Evolutionary conservation across 2,797 vertebrate genomes (phyloP).

Genomic region (Microcaecilia unicolor): DNA sequence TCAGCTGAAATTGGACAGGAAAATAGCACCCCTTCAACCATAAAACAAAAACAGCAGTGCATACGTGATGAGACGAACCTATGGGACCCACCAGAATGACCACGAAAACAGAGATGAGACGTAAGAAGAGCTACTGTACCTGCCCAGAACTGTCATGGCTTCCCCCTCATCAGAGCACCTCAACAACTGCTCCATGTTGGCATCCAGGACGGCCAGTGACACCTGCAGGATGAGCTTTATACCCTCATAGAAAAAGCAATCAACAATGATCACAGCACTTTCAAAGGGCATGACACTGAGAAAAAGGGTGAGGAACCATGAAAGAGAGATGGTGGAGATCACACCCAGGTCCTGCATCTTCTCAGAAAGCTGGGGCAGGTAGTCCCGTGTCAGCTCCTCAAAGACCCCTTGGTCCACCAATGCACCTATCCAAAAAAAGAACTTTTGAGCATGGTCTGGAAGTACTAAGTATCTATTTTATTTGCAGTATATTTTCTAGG

Average conservation of each 20-base stretch:
- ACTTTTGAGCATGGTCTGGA: not conserved
- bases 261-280: conserved; percentile 83
- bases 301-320: conserved; percentile 96
- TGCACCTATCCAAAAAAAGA: conserved; percentile 59
- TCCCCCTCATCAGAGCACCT: conserved; percentile 86
- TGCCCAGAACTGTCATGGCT: conserved; percentile 93
- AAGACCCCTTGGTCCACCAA: conserved; percentile 95
- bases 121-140: conserved; percentile 53
- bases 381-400: conserved; percentile 81
- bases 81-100: too few relatives aligned
- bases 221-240: conserved; percentile 93
- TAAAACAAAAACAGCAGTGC: too few relatives aligned
- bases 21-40: too few relatives aligned
- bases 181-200: conserved; percentile 81
- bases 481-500: too few relatives aligned
- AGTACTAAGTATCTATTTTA: too few relatives aligned
- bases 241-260: conserved; percentile 96
- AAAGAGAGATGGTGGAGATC: conserved; percentile 91
- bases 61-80: too few relatives aligned
- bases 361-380: conserved; percentile 78
- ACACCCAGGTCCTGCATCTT: conserved; percentile 94
- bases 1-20: too few relatives aligned
- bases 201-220: conserved; percentile 83
- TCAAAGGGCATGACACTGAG: conserved; percentile 96
- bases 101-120: too few relatives aligned